phyloP scores from a whole-genome alignment of 1,140 invertebrate species.

The Drosophila tristis region DNA sequence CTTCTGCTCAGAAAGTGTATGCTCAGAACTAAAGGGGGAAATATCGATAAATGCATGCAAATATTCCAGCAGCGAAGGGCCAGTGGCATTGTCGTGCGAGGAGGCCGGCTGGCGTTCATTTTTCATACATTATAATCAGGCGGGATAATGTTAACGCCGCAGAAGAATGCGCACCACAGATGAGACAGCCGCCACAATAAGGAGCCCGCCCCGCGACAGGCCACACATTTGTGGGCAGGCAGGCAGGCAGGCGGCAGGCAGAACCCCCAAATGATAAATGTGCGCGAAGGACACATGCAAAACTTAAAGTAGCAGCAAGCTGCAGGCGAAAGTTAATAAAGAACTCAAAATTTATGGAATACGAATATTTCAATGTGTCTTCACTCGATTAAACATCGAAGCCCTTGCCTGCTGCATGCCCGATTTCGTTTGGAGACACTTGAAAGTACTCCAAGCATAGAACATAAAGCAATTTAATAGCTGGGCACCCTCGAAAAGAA shows the following conservation, averaged over 20 bases:
- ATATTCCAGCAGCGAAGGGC: constrained; percentile 35
- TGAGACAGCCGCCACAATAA: constrained; percentile 13
- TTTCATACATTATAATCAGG: constrained; percentile 75
- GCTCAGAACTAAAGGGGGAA: neutral
- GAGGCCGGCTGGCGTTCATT: constrained; percentile 30
- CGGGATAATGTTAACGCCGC: constrained; percentile 70
- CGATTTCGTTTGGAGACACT: constrained; percentile 27
- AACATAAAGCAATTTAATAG: constrained; percentile 76
- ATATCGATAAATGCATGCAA: constrained; percentile 75
- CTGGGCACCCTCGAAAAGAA: constrained; percentile 8
- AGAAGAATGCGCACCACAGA: constrained; percentile 13
- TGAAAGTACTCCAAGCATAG: constrained; percentile 64
- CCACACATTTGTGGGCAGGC: neutral
- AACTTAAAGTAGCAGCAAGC: constrained; percentile 12
- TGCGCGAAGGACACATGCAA: constrained; percentile 7
- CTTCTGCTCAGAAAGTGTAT: constrained; percentile 2
- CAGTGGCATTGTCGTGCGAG: constrained; percentile 36
- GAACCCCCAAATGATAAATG: no score
- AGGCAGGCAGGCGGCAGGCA: no score
- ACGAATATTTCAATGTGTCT: neutral
- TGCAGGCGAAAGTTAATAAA: neutral
- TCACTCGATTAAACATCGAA: neutral
- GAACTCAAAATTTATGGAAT: neutral
- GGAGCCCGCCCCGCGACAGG: neutral
- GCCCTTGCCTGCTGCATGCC: neutral